phyloP scores from a whole-genome alignment of 2,113 vertebrate species.

The Falco punctatus region DNA sequence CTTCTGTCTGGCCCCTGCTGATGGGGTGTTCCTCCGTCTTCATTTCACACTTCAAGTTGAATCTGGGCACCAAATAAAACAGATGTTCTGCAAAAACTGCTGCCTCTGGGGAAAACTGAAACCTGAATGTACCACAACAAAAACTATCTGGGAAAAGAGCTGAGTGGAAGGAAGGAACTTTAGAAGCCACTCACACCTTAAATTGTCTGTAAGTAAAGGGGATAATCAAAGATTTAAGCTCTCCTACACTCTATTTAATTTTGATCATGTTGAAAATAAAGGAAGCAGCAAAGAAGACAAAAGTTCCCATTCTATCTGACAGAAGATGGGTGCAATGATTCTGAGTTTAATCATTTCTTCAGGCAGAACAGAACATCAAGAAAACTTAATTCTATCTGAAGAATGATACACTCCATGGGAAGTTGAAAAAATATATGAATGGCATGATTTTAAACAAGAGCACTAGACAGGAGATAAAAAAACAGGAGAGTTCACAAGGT shows the following conservation, averaged over 20 bases:
- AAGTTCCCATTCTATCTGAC: background rate
- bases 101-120: background rate
- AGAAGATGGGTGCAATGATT: background rate
- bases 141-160: background rate
- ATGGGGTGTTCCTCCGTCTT: background rate
- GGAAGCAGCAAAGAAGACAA: background rate
- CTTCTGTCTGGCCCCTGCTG: background rate
- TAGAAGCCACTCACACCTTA: background rate
- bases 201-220: background rate
- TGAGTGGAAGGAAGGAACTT: background rate
- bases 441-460: background rate
- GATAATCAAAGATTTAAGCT: background rate
- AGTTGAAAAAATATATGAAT: background rate
- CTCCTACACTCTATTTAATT: background rate
- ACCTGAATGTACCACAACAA: background rate
- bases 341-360: background rate
- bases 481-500: background rate
- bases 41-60: background rate
- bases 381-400: background rate
- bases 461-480: background rate
- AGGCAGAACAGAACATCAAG: background rate
- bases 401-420: background rate
- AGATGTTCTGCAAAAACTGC: background rate
- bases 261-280: background rate
- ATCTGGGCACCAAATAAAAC: background rate